Base-by-base conservation (phyloP, 2,888 invertebrate species). In the Pseudococcus viburni region DNA sequence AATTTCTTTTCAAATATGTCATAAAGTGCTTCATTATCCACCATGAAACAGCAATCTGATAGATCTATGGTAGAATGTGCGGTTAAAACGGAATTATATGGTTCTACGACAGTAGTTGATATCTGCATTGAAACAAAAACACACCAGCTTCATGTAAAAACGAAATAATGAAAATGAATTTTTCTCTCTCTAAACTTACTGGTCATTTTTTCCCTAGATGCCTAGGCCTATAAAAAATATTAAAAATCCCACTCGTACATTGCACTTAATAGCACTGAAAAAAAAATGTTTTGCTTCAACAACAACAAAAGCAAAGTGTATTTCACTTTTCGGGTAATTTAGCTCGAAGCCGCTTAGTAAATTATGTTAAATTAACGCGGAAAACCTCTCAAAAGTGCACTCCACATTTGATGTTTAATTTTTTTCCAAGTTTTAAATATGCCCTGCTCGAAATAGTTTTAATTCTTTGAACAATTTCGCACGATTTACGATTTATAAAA, bases 1-100 rank as follows among this genome's bases (percentile, higher is more conserved):
- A 94, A 91, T 90, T 93, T 93, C 85, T 92, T 91, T 33, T 93
- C 91, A 90, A 94, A 94, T 89, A 94, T 93, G 90, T 91, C 90
- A 90, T 91, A 91, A 42, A 91, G 90, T 6, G 91, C 91, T 89
- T 91, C 91, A 89, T 92, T 92, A 89, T 92, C 92, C 7, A 91
- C 90, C 90, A 92, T 91, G 89, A 92, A 91, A 77, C 91, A 91
- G 88, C 91, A 91, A 89, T 91, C 91, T 12, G 91, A 91, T 88
- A 91, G 90, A 89, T 91, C 90, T 84, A 91, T 90, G 17, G 91
- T 91, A n/a, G 93, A 90, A 89, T 91, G 91, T 0, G 91, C 91
- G 26, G 91, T 91, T 39, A 92, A 90, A 15, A 91, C 90, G 5
- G 91, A 91, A 90, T 92, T 92, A 90, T 92, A 92, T 4, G 92